Evolutionary conservation across 2,113 vertebrate species (phyloP).

Genomic region (Mugil cephalus): DNA sequence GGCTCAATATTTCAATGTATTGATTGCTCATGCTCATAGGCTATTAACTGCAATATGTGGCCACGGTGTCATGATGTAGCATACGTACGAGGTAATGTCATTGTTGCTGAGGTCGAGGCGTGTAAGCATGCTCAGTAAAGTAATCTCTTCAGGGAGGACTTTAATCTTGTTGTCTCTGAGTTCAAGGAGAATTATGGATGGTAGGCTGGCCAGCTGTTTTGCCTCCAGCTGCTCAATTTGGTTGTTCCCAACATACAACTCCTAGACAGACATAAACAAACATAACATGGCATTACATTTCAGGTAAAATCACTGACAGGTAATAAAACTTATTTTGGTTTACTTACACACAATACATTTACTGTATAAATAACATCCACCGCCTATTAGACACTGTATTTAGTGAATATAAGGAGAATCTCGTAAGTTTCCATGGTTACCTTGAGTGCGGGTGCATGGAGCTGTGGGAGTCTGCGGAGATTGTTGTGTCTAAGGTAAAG

Average conservation of each 20-base stretch:
- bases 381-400: no score
- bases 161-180: slow-evolving; percentile 96
- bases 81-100: slow-evolving; percentile 90
- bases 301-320: background rate
- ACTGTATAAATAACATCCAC: no score
- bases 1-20: background rate
- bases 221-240: slow-evolving; percentile 88
- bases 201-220: slow-evolving; percentile 88
- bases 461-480: slow-evolving; percentile 86
- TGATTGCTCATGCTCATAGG: background rate
- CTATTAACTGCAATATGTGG: background rate
- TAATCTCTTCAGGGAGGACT: slow-evolving; percentile 89
- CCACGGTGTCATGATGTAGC: background rate
- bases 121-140: slow-evolving; percentile 87
- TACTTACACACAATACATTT: no score
- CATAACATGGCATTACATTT: background rate
- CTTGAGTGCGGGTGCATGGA: slow-evolving; percentile 89
- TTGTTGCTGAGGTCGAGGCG: slow-evolving; percentile 96
- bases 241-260: slow-evolving; percentile 94
- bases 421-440: slow-evolving; percentile 71
- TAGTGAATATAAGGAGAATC: no score
- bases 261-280: slow-evolving; percentile 77
- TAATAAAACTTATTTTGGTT: no score
- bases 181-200: slow-evolving; percentile 89
- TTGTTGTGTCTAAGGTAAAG: slow-evolving; percentile 94